phyloP scores from a whole-genome alignment of 2,113 vertebrate genomes.

The Diadophis punctatus region DNA sequence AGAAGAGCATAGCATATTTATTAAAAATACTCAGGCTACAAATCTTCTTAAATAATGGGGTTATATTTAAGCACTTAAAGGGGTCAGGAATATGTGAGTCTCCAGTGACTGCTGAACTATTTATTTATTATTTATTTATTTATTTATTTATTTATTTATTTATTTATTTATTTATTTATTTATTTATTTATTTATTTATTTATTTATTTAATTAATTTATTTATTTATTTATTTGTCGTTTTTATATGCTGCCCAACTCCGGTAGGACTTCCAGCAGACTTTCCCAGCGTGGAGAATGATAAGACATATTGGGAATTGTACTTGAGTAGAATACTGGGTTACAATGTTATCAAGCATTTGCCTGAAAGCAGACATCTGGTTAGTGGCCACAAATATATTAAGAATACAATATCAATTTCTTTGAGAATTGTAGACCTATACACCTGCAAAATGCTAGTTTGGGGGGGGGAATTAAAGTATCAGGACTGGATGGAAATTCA shows the following conservation, averaged over 20 bases:
- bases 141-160: too few relatives aligned
- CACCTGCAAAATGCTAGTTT: background rate
- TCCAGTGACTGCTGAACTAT: background rate
- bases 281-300: background rate
- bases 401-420: background rate
- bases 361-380: background rate
- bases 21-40: background rate
- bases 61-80: background rate
- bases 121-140: too few relatives aligned
- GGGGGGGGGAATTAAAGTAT: background rate
- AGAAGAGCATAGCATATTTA: background rate
- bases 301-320: background rate
- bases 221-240: too few relatives aligned
- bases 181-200: too few relatives aligned
- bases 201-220: too few relatives aligned
- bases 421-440: background rate
- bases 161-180: too few relatives aligned
- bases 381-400: background rate
- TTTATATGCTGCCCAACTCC: too few relatives aligned
- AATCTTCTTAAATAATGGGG: background rate
- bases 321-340: background rate
- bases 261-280: background rate
- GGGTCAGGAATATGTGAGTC: background rate
- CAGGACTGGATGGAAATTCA: background rate
- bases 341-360: background rate